Base-by-base conservation (phyloP, 2,797 vertebrate species). In the Pseudochromis fuscus region DNA sequence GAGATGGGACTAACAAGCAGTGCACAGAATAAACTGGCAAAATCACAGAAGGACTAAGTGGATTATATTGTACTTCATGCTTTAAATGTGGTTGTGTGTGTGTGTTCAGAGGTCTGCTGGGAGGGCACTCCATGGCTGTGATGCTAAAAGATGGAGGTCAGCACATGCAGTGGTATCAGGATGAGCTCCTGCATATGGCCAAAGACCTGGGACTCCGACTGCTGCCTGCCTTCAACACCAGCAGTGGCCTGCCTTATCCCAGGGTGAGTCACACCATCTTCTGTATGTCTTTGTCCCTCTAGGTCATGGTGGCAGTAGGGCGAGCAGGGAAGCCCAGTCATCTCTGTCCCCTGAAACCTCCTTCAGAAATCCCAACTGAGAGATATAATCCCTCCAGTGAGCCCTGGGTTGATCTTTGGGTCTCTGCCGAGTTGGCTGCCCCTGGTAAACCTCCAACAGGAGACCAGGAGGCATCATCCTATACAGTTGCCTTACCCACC, bases 221-320 rank as follows among this genome's bases (percentile, higher is more conserved):
- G 69, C 85, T 99, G 69, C 98, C 98, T 30, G 98, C 98, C 59
- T 99, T 99, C 89, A 99, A 99, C 89, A 99, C 98, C 88, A 98
- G 96, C 90, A 99, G 98, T 67, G 98, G 98, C 87, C 95, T 99
- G 88, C 98, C 98, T 78, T 99, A 97, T 75, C 98, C 98, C 75
- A 94, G 98, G 92, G 98, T 99, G 91, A 95, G 96, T 60, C 35
- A 35, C 2, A 56, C 7, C n/a, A n/a, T n/a, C n/a, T n/a, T n/a
- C n/a, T n/a, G n/a, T n/a, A n/a, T n/a, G n/a, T n/a, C n/a, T n/a
- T n/a, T n/a, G n/a, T n/a, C n/a, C n/a, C n/a, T n/a, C n/a, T n/a
- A n/a, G n/a, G n/a, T n/a, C n/a, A n/a, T n/a, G n/a, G n/a, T n/a
- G n/a, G n/a, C n/a, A n/a, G n/a, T n/a, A n/a, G n/a, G n/a, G n/a